A percentile compares a stretch with the other conserved stretches of the same genome.
These are phyloP conservation scores for Acromyrmex charruanus DNA, from an alignment of 1,140 invertebrate genomes.

Conservation along the genomic window DNA sequence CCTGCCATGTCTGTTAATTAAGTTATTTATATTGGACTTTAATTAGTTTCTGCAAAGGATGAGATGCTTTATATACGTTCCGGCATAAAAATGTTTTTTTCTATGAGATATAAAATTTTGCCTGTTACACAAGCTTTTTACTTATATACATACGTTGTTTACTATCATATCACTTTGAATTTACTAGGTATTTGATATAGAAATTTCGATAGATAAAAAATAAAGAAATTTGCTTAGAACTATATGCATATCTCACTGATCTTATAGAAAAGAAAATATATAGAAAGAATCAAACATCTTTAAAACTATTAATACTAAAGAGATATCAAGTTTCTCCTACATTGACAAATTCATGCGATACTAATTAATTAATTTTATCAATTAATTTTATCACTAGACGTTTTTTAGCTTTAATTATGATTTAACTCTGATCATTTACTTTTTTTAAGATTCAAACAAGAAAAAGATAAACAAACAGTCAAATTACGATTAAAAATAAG, in stretches of 20 bases:
- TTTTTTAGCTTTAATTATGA: not conserved
- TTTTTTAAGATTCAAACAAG: not conserved
- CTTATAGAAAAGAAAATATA: not conserved
- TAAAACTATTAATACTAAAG: not conserved
- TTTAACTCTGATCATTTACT: not conserved
- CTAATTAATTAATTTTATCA: not conserved
- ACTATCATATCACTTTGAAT: not conserved
- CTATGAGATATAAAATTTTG: not conserved
- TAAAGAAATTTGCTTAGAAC: not conserved
- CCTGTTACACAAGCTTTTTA: not conserved
- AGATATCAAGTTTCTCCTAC: not conserved
- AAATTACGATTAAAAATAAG: not conserved
- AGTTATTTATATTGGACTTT: slow-evolving; percentile 51
- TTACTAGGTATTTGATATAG: not conserved
- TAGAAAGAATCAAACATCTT: not conserved
- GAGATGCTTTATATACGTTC: not conserved
- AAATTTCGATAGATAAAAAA: not conserved
- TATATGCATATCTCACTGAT: not conserved
- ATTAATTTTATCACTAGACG: too few species aligned
- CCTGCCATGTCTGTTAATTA: slow-evolving; percentile 34
- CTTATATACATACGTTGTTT: not conserved
- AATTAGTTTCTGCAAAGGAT: slow-evolving; percentile 29
- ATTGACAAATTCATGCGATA: not conserved
- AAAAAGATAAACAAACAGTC: not conserved
- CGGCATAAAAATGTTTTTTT: not conserved